Conservation (phyloP, 2,797 vertebrate species). For the Melanotaenia boesemani region DNA sequence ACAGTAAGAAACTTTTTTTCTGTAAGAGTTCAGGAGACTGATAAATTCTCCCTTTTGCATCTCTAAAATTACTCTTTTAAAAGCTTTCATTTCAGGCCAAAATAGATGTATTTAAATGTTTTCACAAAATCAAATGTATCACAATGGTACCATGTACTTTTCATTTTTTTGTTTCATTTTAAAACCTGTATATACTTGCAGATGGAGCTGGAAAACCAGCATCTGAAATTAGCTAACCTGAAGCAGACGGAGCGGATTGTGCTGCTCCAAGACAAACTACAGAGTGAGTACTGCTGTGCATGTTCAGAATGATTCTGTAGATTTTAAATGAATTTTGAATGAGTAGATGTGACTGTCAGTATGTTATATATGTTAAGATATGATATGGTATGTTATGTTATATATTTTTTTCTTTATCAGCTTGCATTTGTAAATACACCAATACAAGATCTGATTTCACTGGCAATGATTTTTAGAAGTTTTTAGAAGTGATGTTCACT, state of each 20-base stretch:
- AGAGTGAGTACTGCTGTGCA: conserved; percentile 77
- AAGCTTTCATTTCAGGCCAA: background rate
- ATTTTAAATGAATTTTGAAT: background rate
- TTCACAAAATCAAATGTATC: background rate
- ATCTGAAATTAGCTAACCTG: conserved; percentile 88
- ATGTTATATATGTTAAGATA: no score
- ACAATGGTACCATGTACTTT: background rate
- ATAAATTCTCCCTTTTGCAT: background rate
- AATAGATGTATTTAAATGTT: background rate
- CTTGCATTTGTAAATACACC: background rate
- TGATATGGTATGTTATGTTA: no score
- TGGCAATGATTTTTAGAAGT: no score
- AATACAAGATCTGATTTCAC: background rate
- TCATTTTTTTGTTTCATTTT: background rate
- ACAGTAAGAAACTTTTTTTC: conserved; percentile 1
- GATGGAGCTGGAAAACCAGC: conserved; percentile 95
- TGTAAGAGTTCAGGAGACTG: background rate
- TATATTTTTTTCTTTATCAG: no score
- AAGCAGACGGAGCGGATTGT: conserved; percentile 89
- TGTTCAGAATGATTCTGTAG: background rate
- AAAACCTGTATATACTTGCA: conserved; percentile 54
- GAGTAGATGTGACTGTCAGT: no score
- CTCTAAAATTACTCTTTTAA: background rate
- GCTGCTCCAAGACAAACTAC: conserved; percentile 87
- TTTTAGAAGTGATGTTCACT: no score